Evolutionary conservation across 1,140 invertebrate genomes (phyloP).

Genomic region (Acromyrmex echinatior): DNA sequence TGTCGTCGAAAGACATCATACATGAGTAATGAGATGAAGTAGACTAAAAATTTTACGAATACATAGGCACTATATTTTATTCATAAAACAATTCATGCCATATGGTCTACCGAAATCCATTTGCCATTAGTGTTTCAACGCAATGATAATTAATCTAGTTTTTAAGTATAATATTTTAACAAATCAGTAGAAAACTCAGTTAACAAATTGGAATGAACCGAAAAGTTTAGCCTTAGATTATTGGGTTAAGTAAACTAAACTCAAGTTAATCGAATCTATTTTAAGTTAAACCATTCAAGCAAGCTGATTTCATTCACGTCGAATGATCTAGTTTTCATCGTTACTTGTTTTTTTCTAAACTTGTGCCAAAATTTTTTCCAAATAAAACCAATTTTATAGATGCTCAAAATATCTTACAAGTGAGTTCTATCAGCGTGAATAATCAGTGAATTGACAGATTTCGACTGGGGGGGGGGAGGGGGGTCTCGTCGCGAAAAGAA

Average conservation of each 20-base stretch:
- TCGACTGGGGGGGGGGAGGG: no score
- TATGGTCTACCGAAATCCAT: not conserved
- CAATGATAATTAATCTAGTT: not conserved
- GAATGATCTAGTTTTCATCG: not conserved
- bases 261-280: not conserved
- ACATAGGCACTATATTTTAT: not conserved
- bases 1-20: not conserved
- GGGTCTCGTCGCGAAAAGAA: constrained; percentile 59
- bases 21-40: not conserved
- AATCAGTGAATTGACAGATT: not conserved
- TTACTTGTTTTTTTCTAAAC: not conserved
- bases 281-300: not conserved
- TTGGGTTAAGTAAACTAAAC: not conserved
- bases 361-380: no score
- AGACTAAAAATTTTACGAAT: no score
- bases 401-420: not conserved
- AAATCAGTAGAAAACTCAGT: not conserved
- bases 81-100: not conserved
- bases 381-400: not conserved
- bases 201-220: not conserved
- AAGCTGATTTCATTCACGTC: not conserved
- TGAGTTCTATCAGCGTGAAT: not conserved
- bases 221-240: not conserved
- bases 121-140: not conserved
- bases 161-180: not conserved